Evolutionary conservation across 2,797 vertebrate genomes (phyloP), one percentile per base, ranked within the genome.

Genomic region (Odontamblyopus lacepedii): DNA sequence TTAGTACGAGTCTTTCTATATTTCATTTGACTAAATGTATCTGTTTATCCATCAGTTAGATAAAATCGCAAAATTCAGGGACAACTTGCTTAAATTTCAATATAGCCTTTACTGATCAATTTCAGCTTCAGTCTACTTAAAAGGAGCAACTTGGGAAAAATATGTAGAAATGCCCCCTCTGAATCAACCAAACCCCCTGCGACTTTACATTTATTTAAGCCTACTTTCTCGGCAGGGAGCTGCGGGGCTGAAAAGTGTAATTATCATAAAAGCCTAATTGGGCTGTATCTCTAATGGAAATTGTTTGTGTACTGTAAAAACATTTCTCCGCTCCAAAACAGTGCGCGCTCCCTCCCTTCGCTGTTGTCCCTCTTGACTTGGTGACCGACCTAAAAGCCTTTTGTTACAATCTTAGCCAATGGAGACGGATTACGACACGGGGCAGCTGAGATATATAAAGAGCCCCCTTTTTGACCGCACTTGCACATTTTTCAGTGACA

Each of bases 341-440:
- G 85, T 82, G 84, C 82, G 81, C 80, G 74, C 88, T 85, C 86
- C 92, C 89, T 90, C 90, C 90, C 90, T 85, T 81, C 90, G 79
- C 92, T 90, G 91, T 89, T 5, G 89, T 93, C 89, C 88, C 87
- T 92, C 92, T 94, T 93, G 94, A 95, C 95, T 94, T 94, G 95
- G 93, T 97, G 96, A 95, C 95, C 96, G 95, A 95, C 95, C 95
- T 95, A 94, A 95, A 95, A 96, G 94, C 95, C 96, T 97, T 98
- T 98, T 97, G 96, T 97, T 97, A 94, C 93, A 93, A 94, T 93
- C 94, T 94, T 95, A 97, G 96, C 96, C 96, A 97, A 98, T 97
- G 94, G 95, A 96, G 95, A 95, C 94, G 93, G 94, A 95, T 96
- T 94, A 98, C 97, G 96, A 97, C 96, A 97, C 94, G 92, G 93